Evolutionary conservation across 2,888 invertebrate genomes (phyloP).

Genomic region (Pammene fasciana): DNA sequence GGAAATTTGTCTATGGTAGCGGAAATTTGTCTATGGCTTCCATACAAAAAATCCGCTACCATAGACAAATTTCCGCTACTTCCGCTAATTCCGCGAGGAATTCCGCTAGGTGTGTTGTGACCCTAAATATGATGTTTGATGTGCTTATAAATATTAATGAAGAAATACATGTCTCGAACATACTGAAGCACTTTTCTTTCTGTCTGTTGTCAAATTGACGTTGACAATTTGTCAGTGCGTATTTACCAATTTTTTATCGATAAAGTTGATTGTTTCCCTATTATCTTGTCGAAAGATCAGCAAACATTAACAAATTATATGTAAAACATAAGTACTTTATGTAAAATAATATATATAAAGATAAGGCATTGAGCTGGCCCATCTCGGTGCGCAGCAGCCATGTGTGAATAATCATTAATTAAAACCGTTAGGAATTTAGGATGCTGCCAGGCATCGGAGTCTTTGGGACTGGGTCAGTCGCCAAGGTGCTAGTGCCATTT

Average conservation of each 20-base stretch:
- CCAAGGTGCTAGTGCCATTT: slow-evolving; percentile 94
- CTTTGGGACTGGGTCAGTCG: slow-evolving; percentile 94
- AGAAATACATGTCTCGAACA: background rate
- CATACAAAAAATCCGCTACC: too few relatives aligned
- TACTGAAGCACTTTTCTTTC: background rate
- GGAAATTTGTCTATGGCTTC: too few relatives aligned
- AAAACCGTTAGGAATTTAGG: slow-evolving; percentile 45
- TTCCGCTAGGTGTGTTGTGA: too few relatives aligned
- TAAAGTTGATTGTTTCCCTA: slow-evolving; percentile 27
- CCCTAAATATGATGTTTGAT: too few relatives aligned
- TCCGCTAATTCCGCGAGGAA: too few relatives aligned
- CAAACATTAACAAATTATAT: background rate
- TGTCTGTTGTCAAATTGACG: slow-evolving; percentile 23
- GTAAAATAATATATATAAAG: background rate
- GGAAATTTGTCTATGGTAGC: too few relatives aligned
- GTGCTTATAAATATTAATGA: too few relatives aligned
- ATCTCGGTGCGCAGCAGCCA: slow-evolving; percentile 31
- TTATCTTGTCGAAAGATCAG: slow-evolving; percentile 6
- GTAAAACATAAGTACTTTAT: background rate
- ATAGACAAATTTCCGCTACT: too few relatives aligned
- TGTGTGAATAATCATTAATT: slow-evolving; percentile 41
- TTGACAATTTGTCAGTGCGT: slow-evolving; percentile 25
- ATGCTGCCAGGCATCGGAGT: slow-evolving; percentile 98
- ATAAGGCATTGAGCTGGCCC: background rate
- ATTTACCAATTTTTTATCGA: slow-evolving; percentile 36